phyloP scores from a whole-genome alignment of 2,113 vertebrate genomes.

The Hystrix cristata region DNA sequence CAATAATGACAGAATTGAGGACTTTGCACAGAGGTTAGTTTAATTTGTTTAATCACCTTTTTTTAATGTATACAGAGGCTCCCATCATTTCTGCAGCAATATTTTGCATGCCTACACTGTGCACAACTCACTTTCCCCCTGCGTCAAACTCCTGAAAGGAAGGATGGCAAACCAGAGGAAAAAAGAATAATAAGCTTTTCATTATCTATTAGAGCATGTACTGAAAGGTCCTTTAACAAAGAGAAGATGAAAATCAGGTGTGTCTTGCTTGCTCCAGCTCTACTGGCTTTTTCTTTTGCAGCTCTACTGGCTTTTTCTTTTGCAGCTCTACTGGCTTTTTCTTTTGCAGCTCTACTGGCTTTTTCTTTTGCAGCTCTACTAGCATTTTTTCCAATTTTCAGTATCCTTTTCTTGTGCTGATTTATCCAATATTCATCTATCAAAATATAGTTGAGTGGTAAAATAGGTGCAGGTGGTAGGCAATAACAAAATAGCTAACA shows the following conservation, averaged over 20 bases:
- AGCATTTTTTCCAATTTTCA: constrained; percentile 13
- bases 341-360: not conserved
- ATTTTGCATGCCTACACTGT: not conserved
- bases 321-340: not conserved
- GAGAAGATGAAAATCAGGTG: constrained; percentile 30
- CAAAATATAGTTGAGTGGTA: constrained; percentile 53
- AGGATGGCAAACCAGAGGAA: constrained; percentile 31
- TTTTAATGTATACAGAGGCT: not conserved
- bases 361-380: constrained; percentile 50
- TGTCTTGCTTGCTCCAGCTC: constrained; percentile 3
- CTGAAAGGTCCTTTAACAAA: constrained; percentile 65
- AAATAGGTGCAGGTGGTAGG: constrained; percentile 16
- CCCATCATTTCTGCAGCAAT: not conserved
- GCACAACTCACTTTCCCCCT: constrained; percentile 46
- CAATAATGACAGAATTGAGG: not conserved
- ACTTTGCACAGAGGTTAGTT: not conserved
- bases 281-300: constrained; percentile 44
- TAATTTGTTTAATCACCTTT: constrained; percentile 55
- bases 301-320: constrained; percentile 41
- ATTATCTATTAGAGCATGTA: constrained; percentile 33
- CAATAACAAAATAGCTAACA: constrained; percentile 16
- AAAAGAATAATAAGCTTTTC: constrained; percentile 67
- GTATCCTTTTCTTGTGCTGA: not conserved
- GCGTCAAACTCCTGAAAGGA: constrained; percentile 61
- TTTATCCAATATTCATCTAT: constrained; percentile 39